Conservation (phyloP, 2,113 vertebrate genomes). For the Nothocercus nigrocapillus region DNA sequence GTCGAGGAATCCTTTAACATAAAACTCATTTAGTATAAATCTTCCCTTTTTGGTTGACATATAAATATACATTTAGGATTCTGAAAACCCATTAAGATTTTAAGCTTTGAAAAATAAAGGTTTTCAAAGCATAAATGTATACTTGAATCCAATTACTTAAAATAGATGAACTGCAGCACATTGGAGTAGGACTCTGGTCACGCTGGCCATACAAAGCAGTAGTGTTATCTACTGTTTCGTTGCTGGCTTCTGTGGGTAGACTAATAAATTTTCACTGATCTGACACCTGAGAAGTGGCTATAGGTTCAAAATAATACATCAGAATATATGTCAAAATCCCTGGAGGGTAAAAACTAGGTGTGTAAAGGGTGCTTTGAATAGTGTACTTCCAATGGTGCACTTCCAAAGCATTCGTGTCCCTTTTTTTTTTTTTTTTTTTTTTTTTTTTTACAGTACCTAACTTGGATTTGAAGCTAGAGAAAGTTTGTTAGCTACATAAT, state of each 20-base stretch:
- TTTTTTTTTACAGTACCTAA: neutral
- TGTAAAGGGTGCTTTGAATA: neutral
- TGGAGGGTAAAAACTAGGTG: rapidly evolving
- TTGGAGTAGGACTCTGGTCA: neutral
- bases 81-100: neutral
- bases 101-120: neutral
- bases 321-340: neutral
- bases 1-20: neutral
- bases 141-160: neutral
- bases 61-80: neutral
- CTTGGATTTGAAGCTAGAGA: neutral
- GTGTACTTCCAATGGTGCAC: neutral
- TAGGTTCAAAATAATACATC: neutral
- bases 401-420: neutral
- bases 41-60: neutral
- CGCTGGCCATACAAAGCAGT: neutral
- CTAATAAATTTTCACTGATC: neutral
- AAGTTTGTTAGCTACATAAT: neutral
- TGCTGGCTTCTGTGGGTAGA: neutral
- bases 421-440: no score
- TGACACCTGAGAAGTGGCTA: neutral
- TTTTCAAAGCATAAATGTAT: slow-evolving; percentile 27
- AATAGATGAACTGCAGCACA: neutral
- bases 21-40: neutral
- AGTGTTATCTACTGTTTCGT: neutral